Evolutionary conservation across 2,113 vertebrate species (phyloP).

Genomic region (Cranoglanis bouderius): DNA sequence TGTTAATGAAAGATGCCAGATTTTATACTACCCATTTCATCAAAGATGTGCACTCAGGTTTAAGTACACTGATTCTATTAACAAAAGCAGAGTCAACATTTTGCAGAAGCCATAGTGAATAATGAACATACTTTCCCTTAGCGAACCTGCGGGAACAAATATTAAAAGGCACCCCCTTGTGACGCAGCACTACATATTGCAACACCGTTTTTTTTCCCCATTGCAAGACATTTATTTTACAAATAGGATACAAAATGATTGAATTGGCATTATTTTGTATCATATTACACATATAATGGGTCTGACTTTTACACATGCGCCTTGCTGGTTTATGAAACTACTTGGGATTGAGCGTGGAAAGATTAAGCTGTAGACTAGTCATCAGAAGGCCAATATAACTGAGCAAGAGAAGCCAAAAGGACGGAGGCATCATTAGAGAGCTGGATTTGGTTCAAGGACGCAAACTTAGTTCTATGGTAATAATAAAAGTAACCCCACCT

Average conservation of each 20-base stretch:
- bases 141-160: background rate
- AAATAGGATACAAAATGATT: background rate
- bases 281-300: background rate
- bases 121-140: background rate
- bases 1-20: constrained; percentile 54
- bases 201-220: background rate
- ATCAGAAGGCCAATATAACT: background rate
- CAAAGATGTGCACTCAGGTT: background rate
- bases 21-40: background rate
- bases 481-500: constrained; percentile 71
- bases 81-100: background rate
- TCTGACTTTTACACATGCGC: background rate
- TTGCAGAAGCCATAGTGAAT: background rate
- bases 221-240: background rate
- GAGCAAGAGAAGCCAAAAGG: background rate
- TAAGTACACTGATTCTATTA: background rate
- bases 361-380: background rate
- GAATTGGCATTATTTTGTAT: background rate
- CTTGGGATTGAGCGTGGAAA: background rate
- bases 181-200: background rate
- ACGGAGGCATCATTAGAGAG: background rate
- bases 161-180: constrained; percentile 37
- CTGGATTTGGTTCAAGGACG: background rate
- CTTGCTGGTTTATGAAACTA: background rate
- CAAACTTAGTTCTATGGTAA: background rate